phyloP scores from a whole-genome alignment of 2,113 vertebrate species.

The Gobius niger region DNA sequence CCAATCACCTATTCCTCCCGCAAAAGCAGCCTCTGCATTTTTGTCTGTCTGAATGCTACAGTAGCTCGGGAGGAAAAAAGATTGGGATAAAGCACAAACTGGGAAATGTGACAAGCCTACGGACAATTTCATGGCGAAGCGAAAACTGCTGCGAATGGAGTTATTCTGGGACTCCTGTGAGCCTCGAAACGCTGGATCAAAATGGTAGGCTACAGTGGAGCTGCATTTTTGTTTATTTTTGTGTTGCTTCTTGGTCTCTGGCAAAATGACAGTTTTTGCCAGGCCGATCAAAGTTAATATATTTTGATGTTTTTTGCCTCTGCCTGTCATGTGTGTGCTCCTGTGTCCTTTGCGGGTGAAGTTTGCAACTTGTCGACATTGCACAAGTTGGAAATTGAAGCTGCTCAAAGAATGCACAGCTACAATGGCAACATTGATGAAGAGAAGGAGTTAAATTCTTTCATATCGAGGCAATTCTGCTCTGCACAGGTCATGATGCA shows the following conservation, averaged over 20 bases:
- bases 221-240: conserved; percentile 50
- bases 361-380: conserved; percentile 72
- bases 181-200: conserved; percentile 80
- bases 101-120: conserved; percentile 75
- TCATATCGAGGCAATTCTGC: conserved; percentile 56
- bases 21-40: conserved; percentile 80
- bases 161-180: conserved; percentile 78
- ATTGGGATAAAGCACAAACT: conserved; percentile 59
- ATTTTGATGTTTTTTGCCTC: conserved; percentile 31
- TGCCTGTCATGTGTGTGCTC: conserved; percentile 23
- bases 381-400: conserved; percentile 62
- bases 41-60: conserved; percentile 74
- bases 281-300: conserved; percentile 70
- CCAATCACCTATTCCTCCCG: conserved; percentile 85
- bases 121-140: conserved; percentile 80
- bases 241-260: conserved; percentile 65
- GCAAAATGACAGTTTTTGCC: conserved; percentile 63
- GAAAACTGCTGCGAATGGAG: conserved; percentile 74
- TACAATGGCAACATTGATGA: conserved; percentile 70
- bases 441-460: conserved; percentile 76
- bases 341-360: conserved; percentile 39
- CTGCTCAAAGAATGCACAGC: conserved; percentile 59
- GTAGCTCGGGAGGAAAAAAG: conserved; percentile 61
- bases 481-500: conserved; percentile 63
- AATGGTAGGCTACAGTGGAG: conserved; percentile 80